phyloP scores from a whole-genome alignment of 2,797 vertebrate species.

The Dromococcyx pavoninus region DNA sequence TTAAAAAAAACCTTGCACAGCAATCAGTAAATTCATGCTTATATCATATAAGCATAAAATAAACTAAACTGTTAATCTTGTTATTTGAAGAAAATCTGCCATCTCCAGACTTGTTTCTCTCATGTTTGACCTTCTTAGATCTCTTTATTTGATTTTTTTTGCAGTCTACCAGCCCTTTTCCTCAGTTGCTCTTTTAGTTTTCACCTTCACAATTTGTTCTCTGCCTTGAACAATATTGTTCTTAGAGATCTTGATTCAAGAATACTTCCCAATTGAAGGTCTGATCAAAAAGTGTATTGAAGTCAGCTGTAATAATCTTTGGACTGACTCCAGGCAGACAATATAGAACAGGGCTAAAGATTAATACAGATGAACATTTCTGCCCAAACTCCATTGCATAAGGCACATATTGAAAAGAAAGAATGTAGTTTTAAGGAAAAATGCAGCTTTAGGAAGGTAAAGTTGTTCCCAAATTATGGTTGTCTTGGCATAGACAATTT shows the following conservation, averaged over 20 bases:
- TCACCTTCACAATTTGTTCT: not conserved
- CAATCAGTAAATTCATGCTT: not conserved
- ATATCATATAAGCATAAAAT: not conserved
- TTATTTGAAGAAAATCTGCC: not conserved
- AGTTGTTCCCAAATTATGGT: not conserved
- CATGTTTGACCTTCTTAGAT: not conserved
- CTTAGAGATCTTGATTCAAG: not conserved
- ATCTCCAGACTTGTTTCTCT: not conserved
- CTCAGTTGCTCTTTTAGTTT: not conserved
- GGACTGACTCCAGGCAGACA: not conserved
- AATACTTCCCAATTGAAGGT: not conserved
- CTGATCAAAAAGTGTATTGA: not conserved
- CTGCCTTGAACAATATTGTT: not conserved
- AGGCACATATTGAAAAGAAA: not conserved
- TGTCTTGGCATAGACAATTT: not conserved
- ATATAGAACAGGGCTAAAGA: not conserved
- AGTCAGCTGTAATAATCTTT: not conserved
- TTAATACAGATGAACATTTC: not conserved
- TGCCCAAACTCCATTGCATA: not conserved
- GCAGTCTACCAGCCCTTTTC: not conserved
- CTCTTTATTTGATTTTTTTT: not conserved
- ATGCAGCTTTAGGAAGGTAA: not conserved
- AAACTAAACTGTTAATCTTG: not conserved
- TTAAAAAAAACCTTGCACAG: not conserved
- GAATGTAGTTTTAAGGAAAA: not conserved